Conservation (phyloP, 2,888 invertebrate species). For the Drosophila eohydei region DNA sequence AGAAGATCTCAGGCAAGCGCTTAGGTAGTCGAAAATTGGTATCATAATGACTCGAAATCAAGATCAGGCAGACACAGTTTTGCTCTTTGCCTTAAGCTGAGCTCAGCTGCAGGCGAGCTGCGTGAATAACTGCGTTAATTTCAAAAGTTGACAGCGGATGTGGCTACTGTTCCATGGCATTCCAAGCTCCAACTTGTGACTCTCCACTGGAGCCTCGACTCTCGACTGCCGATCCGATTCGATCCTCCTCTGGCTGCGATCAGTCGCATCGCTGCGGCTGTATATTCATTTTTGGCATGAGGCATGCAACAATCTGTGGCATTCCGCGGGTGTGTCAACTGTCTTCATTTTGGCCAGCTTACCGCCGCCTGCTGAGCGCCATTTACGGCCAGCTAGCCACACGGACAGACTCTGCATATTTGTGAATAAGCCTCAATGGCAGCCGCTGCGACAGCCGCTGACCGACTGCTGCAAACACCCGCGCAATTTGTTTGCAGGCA, state of each 20-base stretch:
- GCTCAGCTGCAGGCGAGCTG: conserved; percentile 37
- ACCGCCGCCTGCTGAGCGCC: conserved; percentile 54
- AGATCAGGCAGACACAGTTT: conserved; percentile 75
- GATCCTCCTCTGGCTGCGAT: conserved; percentile 16
- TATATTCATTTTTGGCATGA: conserved; percentile 37
- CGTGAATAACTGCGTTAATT: conserved; percentile 80
- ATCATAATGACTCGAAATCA: conserved; percentile 76
- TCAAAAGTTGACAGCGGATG: conserved; percentile 77
- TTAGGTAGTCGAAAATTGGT: conserved; percentile 48
- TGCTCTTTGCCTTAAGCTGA: conserved; percentile 50
- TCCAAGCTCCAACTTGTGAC: conserved; percentile 22
- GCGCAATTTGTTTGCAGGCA: conserved; percentile 25
- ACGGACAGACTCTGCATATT: conserved; percentile 10
- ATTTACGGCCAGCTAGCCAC: conserved; percentile 43
- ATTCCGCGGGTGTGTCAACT: conserved; percentile 63
- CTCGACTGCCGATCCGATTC: background rate
- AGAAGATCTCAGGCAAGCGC: conserved; percentile 5
- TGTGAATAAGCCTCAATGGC: conserved; percentile 32
- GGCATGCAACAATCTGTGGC: conserved; percentile 54
- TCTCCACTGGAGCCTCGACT: background rate
- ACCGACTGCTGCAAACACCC: conserved; percentile 46
- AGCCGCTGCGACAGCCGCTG: conserved; percentile 2
- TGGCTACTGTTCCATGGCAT: conserved; percentile 72
- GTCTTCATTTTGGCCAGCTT: conserved; percentile 50
- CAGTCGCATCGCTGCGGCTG: conserved; percentile 33